Conservation (phyloP, 2,113 vertebrate genomes). For the Ariopsis seemanni region DNA sequence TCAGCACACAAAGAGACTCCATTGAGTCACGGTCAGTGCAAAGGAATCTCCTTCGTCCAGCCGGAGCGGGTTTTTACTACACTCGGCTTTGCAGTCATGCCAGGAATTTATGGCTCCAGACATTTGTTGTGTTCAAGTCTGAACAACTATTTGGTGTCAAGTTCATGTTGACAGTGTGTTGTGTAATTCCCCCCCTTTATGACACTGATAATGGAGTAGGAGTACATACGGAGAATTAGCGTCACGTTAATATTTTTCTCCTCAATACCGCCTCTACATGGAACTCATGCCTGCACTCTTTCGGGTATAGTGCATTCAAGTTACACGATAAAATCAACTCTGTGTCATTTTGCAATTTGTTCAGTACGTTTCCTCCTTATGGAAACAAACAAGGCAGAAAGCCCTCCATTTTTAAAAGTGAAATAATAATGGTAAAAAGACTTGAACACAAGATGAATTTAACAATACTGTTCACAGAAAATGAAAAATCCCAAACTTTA, state of each 20-base stretch:
- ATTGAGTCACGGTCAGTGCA: slow-evolving; percentile 48
- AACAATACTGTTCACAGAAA: background rate
- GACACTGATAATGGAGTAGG: background rate
- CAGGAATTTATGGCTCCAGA: slow-evolving; percentile 34
- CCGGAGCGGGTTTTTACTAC: slow-evolving; percentile 28
- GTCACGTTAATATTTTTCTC: slow-evolving; percentile 7
- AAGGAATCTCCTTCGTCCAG: slow-evolving; percentile 15
- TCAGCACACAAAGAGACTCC: slow-evolving; percentile 62
- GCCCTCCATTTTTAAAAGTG: background rate
- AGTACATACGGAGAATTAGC: background rate
- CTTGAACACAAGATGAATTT: background rate
- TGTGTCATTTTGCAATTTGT: background rate
- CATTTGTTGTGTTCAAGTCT: slow-evolving; percentile 25
- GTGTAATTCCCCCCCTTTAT: background rate
- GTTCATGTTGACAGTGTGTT: background rate
- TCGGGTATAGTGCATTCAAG: background rate
- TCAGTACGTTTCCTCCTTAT: background rate
- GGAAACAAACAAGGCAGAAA: background rate
- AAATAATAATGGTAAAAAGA: background rate
- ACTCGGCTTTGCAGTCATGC: slow-evolving; percentile 31
- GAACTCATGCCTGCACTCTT: background rate
- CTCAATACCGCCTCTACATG: background rate
- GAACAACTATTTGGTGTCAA: background rate
- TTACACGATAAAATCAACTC: background rate
- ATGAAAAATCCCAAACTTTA: background rate